Percentiles rank a stretch among this genome's conserved stretches.
phyloP scores from a whole-genome alignment of 2,113 vertebrate species.

The Ameiurus melas region DNA sequence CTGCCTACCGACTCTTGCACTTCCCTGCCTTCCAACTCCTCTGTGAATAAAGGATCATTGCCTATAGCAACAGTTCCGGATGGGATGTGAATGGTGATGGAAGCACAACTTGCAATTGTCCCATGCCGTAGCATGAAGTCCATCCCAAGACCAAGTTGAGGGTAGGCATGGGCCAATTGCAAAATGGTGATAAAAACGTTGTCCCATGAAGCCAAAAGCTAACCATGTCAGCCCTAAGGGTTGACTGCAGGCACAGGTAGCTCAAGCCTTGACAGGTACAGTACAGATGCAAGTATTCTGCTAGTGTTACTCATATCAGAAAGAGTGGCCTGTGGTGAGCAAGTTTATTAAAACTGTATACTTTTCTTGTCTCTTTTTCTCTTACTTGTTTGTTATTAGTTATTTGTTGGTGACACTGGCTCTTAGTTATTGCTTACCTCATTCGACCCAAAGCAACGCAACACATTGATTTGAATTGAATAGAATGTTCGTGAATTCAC shows the following conservation, averaged over 20 bases:
- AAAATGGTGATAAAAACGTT: conserved; percentile 2
- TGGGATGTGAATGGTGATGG: conserved; percentile 2
- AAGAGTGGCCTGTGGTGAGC: not conserved
- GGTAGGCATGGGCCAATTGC: not conserved
- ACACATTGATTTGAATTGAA: no score
- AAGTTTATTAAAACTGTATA: no score
- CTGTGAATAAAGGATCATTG: not conserved
- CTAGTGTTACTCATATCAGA: not conserved
- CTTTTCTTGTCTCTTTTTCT: no score
- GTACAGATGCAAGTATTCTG: conserved; percentile 17
- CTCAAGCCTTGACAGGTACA: not conserved
- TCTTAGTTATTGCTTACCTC: no score
- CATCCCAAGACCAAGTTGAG: conserved; percentile 3
- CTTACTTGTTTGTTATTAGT: no score
- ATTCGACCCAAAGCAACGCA: no score
- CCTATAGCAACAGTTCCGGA: not conserved
- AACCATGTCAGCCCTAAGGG: not conserved
- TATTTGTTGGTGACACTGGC: no score
- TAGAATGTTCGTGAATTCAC: no score
- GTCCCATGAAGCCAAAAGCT: not conserved
- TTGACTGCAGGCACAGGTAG: conserved; percentile 11
- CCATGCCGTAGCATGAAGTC: not conserved
- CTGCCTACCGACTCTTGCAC: not conserved
- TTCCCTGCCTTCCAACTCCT: not conserved
- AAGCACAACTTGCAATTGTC: not conserved